These are phyloP conservation scores for Microplitis mediator DNA, from an alignment of 1,140 invertebrate genomes.

Conservation along the genomic window DNA sequence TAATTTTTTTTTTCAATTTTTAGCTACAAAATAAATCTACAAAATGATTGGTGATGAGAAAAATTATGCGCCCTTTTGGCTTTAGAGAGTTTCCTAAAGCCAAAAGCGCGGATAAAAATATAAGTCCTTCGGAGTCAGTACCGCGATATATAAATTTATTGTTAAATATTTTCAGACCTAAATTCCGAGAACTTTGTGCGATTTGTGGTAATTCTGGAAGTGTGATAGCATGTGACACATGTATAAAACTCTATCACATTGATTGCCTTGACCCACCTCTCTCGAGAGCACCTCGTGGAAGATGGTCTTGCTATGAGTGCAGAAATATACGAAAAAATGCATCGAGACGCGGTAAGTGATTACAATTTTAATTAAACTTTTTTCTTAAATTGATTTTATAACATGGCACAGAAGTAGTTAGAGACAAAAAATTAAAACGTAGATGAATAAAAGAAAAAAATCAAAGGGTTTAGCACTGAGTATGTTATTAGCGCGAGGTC, in stretches of 20 bases:
- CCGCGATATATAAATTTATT: background rate
- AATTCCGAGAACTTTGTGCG: constrained; percentile 41
- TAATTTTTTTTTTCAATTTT: too few relatives aligned
- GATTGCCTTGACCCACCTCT: constrained; percentile 68
- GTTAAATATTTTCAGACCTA: constrained; percentile 33
- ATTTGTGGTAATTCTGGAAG: constrained; percentile 58
- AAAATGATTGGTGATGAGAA: too few relatives aligned
- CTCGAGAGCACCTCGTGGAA: constrained; percentile 64
- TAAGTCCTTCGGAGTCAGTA: background rate
- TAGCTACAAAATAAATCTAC: too few relatives aligned
- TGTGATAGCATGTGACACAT: constrained; percentile 67
- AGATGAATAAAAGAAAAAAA: constrained; percentile 5
- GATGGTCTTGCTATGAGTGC: constrained; percentile 68
- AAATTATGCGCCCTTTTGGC: too few relatives aligned
- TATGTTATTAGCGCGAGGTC: constrained; percentile 55
- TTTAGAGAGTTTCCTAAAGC: too few relatives aligned
- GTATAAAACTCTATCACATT: constrained; percentile 64
- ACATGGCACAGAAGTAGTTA: constrained; percentile 4
- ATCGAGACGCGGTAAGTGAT: constrained; percentile 45
- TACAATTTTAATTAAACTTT: constrained; percentile 8
- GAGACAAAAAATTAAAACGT: constrained; percentile 30
- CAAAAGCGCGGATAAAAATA: background rate
- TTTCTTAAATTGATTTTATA: constrained; percentile 1
- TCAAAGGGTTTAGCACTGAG: constrained; percentile 49
- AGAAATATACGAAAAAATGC: constrained; percentile 50